Evolutionary conservation across 1,140 invertebrate species (phyloP), one percentile per base, ranked within the genome.

Genomic region (Tyrophagus putrescentiae): DNA sequence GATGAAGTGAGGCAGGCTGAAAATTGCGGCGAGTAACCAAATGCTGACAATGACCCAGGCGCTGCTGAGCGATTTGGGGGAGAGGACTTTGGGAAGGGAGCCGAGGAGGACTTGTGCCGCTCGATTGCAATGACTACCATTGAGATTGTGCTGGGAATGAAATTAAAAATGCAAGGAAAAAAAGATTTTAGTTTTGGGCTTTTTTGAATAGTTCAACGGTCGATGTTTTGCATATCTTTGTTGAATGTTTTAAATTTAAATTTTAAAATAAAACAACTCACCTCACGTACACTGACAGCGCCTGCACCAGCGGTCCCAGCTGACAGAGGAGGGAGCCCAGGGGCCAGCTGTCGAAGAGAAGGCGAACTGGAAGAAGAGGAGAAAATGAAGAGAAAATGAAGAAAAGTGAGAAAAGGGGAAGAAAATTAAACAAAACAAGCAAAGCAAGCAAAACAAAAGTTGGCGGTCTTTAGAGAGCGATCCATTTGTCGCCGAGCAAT

Each of bases 1-100:
- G 36, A 93, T 78, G 0, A 87, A 92, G 64, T 97, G 93, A 0
- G 94, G 94, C 1, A 92, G 76, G 0, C 91, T 94, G 0, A 90
- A 79, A 0, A 86, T 71, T 28, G 93, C 72, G 0, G 90, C 84
- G 32, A 93, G 81, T 4, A 85, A 71, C 93, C 94, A 98, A 57
- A 97, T 93, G 48, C 80, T 77, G 1, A 85, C 69, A 57, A 98
- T 93, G 63, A 95, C 36, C 11, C 23, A 13, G 5, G n/a, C 7
- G 9, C 21, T 53, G 5, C 41, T 25, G 16, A 53, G 13, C 21
- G 42, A 7, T 6, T 45, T 64, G 18, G 45, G 31, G n/a, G 42
- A 68, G 59, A 77, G 69, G 7, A 76, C 64, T 9, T 70, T 71
- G 31, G 68, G 70, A n/a, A 78, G 64, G 0, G 76, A 76, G 45